phyloP scores from a whole-genome alignment of 2,797 vertebrate genomes.

The Mormyrus hasselquistii region DNA sequence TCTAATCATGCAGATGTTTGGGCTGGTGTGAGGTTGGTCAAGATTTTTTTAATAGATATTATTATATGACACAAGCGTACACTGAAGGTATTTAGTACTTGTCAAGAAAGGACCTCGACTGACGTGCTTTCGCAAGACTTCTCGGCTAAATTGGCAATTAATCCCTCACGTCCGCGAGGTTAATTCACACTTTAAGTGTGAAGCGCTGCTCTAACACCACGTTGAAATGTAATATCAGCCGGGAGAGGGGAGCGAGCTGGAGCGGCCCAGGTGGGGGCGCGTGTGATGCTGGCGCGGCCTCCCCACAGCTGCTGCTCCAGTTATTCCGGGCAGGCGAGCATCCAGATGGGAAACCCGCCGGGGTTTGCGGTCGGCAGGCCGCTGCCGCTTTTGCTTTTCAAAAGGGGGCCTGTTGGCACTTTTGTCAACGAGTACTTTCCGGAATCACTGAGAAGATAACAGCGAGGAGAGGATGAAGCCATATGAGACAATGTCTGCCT shows the following conservation, averaged over 20 bases:
- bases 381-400: neutral
- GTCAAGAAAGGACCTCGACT: neutral
- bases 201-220: neutral
- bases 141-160: neutral
- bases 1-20: neutral
- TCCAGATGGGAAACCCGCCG: neutral
- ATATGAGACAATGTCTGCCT: neutral
- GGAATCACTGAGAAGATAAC: neutral
- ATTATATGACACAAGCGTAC: neutral
- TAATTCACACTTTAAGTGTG: slow-evolving; percentile 9
- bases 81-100: neutral
- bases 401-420: neutral
- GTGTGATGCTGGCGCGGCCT: neutral
- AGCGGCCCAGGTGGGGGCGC: neutral
- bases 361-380: neutral
- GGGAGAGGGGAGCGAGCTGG: neutral
- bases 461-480: neutral
- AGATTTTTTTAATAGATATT: neutral
- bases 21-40: neutral
- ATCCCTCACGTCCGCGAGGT: neutral
- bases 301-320: neutral
- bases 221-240: neutral
- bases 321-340: neutral
- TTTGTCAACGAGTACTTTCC: neutral
- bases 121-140: neutral